Base-by-base conservation (phyloP, 2,113 vertebrate genomes). In the Lycocorax pyrrhopterus region DNA sequence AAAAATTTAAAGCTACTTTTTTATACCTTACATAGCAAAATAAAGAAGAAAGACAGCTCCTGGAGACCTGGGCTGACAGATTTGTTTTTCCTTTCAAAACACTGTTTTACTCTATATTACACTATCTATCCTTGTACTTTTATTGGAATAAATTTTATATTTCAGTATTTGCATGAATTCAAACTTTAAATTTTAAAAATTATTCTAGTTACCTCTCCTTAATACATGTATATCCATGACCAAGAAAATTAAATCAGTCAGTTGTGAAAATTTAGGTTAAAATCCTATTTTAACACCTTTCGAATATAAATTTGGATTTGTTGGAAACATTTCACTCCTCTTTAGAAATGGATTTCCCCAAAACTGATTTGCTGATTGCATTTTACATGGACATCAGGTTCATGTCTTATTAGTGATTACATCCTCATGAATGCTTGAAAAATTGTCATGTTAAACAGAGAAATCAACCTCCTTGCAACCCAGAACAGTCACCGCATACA, bases 381-480 rank as follows among this genome's bases (percentile, higher is more conserved):
- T 63, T 76, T 85, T 51, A 79, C 27, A 77, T 69, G 41, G 63
- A 68, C 33, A 59, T 82, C 60, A 80, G 90, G 41, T 94, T 94
- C 81, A 87, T 83, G 74, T 85, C 13, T 89, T 56, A 64, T 39
- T 73, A 68, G 21, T 51, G 16, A 91, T 53, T 83, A 21, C n/a
- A 94, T 47, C 37, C 49, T 95, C 32, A 33, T 43, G 35, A 93
- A 93, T 63, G 37, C 33, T 96, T 89, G 78, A 96, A 97, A 97
- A 97, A 94, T 96, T 85, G 84, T 82, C 84, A 19, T 67, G 93
- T 96, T 62, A 73, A 96, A 78, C 56, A 91, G 66, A 94, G 81
- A 92, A 96, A 95, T 74, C 82, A 87, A 79, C 39, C 44, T 96
- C 75, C 69, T 93, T 58, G 43, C 81, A 95, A 92, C 63, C 35